Conservation (phyloP, 2,113 vertebrate species). For the Microcebus ravelobensis region DNA sequence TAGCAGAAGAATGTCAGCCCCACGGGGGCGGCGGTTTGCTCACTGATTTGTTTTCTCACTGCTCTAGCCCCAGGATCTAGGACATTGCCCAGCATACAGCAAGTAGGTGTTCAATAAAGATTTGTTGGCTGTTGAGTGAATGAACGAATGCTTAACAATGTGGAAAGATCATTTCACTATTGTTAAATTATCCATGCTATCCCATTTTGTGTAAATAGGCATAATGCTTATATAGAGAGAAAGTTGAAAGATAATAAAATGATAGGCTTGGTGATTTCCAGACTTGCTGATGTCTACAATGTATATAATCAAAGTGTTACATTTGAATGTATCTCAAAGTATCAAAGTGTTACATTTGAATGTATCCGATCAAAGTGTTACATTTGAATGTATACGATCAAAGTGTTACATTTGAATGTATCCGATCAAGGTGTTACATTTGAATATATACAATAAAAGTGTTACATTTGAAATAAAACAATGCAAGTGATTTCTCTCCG, state of each 20-base stretch:
- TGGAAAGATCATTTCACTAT: not conserved
- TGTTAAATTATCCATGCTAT: not conserved
- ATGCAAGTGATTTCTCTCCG: not conserved
- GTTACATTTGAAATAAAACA: not conserved
- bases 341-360: not conserved
- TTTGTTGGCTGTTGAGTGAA: not conserved
- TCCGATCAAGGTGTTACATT: no score
- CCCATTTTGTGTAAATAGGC: not conserved
- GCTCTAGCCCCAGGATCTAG: not conserved
- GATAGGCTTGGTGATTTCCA: not conserved
- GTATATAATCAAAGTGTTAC: not conserved
- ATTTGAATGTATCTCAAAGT: not conserved
- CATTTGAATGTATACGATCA: not conserved
- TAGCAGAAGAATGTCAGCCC: not conserved
- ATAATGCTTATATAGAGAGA: not conserved
- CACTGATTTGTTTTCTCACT: not conserved
- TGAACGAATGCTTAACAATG: not conserved
- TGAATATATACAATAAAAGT: not conserved
- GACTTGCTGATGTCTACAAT: not conserved
- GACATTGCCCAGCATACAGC: not conserved
- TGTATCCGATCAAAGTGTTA: no score
- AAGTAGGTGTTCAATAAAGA: not conserved
- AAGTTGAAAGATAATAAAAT: not conserved
- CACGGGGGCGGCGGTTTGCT: no score
- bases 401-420: not conserved